phyloP scores from a whole-genome alignment of 2,797 vertebrate genomes.

The Poeciliopsis infans region DNA sequence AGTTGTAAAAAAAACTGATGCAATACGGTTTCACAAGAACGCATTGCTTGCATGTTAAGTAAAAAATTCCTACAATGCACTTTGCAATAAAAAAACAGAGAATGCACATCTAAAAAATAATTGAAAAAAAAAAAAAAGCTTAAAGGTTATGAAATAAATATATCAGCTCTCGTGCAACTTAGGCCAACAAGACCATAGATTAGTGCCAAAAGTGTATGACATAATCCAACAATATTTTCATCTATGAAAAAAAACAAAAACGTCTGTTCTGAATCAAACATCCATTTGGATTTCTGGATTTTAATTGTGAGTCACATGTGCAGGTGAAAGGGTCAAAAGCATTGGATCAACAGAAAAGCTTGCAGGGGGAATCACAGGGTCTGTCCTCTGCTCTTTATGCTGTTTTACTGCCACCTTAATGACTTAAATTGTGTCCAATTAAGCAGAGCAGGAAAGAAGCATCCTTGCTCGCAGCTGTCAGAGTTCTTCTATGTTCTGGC shows the following conservation, averaged over 20 bases:
- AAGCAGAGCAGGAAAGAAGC: conserved; percentile 70
- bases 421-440: conserved; percentile 81
- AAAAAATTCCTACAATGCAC: not conserved
- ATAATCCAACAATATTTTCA: conserved; percentile 1
- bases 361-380: conserved; percentile 36
- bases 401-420: conserved; percentile 77
- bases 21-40: not conserved
- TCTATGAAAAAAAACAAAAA: not conserved
- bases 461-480: conserved; percentile 61
- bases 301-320: conserved; percentile 49
- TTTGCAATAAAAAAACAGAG: not conserved
- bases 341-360: conserved; percentile 60
- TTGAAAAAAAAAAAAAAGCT: not conserved
- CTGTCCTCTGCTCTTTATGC: conserved; percentile 60
- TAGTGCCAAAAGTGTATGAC: conserved; percentile 11
- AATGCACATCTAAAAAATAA: not conserved
- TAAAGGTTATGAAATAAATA: not conserved
- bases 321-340: conserved; percentile 68
- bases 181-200: not conserved
- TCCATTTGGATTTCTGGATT: conserved; percentile 24
- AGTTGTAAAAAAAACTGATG: not conserved
- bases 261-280: not conserved
- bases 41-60: not conserved
- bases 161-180: not conserved
- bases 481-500: conserved; percentile 72